Evolutionary conservation across 2,888 invertebrate species (phyloP).

Genomic region (Platycnemis pennipes): DNA sequence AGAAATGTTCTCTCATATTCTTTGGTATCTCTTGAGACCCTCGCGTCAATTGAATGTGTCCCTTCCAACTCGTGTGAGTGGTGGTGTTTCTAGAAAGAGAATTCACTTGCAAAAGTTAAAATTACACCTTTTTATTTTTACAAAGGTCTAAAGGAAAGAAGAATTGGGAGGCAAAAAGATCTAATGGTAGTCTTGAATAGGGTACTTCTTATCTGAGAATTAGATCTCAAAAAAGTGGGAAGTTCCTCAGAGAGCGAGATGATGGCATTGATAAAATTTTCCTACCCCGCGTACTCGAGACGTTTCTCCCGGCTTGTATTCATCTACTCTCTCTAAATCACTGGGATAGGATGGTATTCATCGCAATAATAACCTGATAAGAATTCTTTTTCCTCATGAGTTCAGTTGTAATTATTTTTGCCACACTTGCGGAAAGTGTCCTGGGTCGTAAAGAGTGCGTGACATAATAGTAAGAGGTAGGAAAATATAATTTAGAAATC

Average conservation of each 20-base stretch:
- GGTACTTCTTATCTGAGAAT: neutral
- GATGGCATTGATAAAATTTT: neutral
- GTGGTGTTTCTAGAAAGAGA: neutral
- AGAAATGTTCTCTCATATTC: neutral
- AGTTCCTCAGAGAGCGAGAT: neutral
- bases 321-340: neutral
- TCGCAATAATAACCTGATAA: neutral
- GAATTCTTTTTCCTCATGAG: no score
- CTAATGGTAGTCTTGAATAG: neutral
- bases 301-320: neutral
- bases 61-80: neutral
- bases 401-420: no score
- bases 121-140: neutral
- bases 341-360: neutral
- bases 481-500: no score
- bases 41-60: conserved; percentile 17
- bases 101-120: conserved; percentile 31
- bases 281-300: neutral
- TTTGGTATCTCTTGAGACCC: neutral
- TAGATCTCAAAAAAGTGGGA: neutral
- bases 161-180: neutral
- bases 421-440: no score
- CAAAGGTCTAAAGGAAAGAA: neutral
- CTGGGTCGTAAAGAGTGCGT: no score
- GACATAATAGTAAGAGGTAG: no score